Base-by-base conservation (phyloP, 2,888 invertebrate species). In the Hermaeophaga mercurialis region DNA sequence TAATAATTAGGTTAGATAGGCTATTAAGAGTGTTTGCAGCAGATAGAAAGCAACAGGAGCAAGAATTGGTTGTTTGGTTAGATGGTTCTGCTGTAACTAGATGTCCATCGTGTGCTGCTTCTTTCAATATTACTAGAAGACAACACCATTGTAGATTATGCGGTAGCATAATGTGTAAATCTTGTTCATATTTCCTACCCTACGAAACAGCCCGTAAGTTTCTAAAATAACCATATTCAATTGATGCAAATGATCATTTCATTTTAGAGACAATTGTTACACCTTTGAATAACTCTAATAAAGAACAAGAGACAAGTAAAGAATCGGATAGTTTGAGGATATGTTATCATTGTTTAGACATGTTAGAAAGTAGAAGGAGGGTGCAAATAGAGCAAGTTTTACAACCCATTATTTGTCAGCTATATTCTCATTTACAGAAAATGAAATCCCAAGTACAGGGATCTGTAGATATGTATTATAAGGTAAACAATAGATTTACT, bases 141-240 rank as follows among this genome's bases (percentile, higher is more conserved):
- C 92, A 96, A 75, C 98, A 99, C 78, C 99, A 99, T 78, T 99
- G 99, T 73, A 82, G 97, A 59, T 82, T 98, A 2, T 98, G 94
- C 75, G 97, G 97, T 1, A 90, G 91, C 54, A 88, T 97, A 58
- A 89, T 96, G 83, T 97, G 97, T 75, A 85, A 93, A 73, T 88
- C 90, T 67, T 97, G 97, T 75, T 96, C 96, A 0, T 80, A 87
- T 68, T 96, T 94, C 77, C 80, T 97, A 65, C 84, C 90, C 38
- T 80, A 91, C 61, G 82, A 86, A 65, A 84, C 86, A 75, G 96
- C 94, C 63, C 83, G 91, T 91, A 80, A 80, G 87, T 78, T 52
- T 36, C 38, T 38, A 12, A 18, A 33, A 28, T 15, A n/a, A n/a
- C 22, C 3, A 22, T 5, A 22, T 5, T 22, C 3, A 22, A 5